These are phyloP conservation scores for Timema podura DNA, from an alignment of 2,888 invertebrate species.

Conservation along the genomic window DNA sequence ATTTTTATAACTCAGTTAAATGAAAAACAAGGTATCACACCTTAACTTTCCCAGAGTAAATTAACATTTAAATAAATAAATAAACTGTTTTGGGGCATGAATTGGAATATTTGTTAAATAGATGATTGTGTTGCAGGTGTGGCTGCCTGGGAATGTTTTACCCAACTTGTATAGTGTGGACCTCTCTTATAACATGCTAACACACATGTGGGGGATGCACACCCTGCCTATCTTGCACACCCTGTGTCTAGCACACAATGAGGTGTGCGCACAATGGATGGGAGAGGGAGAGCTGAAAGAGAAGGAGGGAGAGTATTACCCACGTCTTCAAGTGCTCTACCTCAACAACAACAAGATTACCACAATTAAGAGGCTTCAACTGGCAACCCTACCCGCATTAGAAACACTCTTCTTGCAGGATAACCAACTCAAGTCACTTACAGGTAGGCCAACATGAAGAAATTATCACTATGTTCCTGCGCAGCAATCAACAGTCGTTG, in stretches of 20 bases:
- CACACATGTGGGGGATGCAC: constrained; percentile 3
- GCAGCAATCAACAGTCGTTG: too few relatives aligned
- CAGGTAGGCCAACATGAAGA: too few relatives aligned
- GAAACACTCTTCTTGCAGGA: constrained; percentile 7
- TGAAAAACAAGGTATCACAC: too few relatives aligned
- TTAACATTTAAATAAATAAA: too few relatives aligned
- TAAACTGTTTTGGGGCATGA: too few relatives aligned
- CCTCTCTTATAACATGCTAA: constrained; percentile 5
- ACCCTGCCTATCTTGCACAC: constrained; percentile 1
- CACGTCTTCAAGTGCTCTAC: not conserved
- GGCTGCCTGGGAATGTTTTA: constrained; percentile 1
- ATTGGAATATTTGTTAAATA: too few relatives aligned
- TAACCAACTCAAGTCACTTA: not conserved
- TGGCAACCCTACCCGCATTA: not conserved
- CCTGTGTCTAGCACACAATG: constrained; percentile 12
- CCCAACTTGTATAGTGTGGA: constrained; percentile 15
- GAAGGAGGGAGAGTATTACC: not conserved
- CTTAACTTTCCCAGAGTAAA: too few relatives aligned
- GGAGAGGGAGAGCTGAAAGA: not conserved
- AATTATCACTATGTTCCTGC: too few relatives aligned
- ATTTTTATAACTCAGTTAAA: too few relatives aligned
- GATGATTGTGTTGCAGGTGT: not conserved
- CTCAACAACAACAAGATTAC: constrained; percentile 14
- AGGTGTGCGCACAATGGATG: constrained; percentile 3
- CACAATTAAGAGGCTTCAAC: not conserved